Base-by-base conservation (phyloP, 2,113 vertebrate genomes). In the Speoplatyrhinus poulsoni region DNA sequence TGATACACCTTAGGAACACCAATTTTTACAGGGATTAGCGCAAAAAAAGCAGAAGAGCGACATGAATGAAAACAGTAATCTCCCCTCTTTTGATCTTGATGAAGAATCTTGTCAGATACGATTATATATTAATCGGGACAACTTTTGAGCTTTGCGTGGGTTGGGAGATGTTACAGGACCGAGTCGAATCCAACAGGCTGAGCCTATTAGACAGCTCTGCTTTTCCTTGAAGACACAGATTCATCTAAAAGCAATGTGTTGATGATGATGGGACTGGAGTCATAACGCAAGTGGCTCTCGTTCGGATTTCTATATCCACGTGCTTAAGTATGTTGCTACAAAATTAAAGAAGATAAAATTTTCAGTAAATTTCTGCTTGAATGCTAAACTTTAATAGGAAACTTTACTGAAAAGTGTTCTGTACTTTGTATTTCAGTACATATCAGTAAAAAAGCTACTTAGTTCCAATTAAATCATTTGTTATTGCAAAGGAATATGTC, bases 41-140 rank as follows among this genome's bases (percentile, higher is more conserved):
- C 70, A 8, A 12, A 60, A 26, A 80, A 80, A 16, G 69, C 41
- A 49, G 36, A 49, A 65, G 66, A 80, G 67, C 9, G 56, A 8
- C 61, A 60, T 76, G 81, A 84, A 83, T 74, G 72, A 74, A 82
- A 84, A 75, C 82, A 50, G 76, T 86, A 86, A 89, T 89, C 89
- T 85, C 74, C 33, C 19, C 66, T 56, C 67, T 26, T 86, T 86
- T 89, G 85, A 90, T 88, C 78, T 76, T 83, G 83, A 89, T 82
- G 83, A 87, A 87, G 67, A 79, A 84, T 83, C 79, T 76, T 82
- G 86, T 90, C 88, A 92, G 82, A 91, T 88, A 66, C 57, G 80
- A 85, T 87, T 82, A 86, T 83, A 83, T 83, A 83, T 26, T 87
- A 85, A 89, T 89, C 83, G 62, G 0, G n/a, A 67, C 3, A 55